Conservation (phyloP, 2,113 vertebrate species). For the Galeopterus variegatus region DNA sequence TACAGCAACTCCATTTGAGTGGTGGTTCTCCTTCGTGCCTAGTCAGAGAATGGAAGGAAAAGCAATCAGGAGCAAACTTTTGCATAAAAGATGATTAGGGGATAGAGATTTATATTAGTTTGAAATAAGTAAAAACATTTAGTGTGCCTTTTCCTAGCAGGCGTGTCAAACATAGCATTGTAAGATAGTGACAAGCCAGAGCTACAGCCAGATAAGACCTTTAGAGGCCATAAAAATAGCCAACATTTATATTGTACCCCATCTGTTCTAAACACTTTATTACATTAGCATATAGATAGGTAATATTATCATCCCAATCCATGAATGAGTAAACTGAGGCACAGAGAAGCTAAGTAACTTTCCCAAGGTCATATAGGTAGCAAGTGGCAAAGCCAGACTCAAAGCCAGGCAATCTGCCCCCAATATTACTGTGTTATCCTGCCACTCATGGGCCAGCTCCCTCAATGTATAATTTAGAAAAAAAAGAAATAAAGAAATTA, state of each 20-base stretch:
- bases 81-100: conserved; percentile 26
- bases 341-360: background rate
- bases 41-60: conserved; percentile 77
- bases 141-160: conserved; percentile 59
- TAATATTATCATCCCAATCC: background rate
- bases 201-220: background rate
- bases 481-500: background rate
- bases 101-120: conserved; percentile 63
- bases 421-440: background rate
- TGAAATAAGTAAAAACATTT: conserved; percentile 63
- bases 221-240: background rate
- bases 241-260: background rate
- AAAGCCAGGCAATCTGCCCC: background rate
- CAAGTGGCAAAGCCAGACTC: background rate
- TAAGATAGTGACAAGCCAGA: conserved; percentile 36
- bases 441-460: background rate
- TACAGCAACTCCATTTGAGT: conserved; percentile 99
- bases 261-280: background rate
- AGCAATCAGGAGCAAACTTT: conserved; percentile 72
- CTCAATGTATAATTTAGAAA: background rate
- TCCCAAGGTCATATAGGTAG: background rate
- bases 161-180: background rate
- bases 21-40: conserved; percentile 97
- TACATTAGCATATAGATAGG: background rate
- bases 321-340: background rate